A percentile compares a stretch with the other conserved stretches of the same genome.
Conservation (phyloP, 2,888 invertebrate species). For the Lasioglossum leucozonium region DNA sequence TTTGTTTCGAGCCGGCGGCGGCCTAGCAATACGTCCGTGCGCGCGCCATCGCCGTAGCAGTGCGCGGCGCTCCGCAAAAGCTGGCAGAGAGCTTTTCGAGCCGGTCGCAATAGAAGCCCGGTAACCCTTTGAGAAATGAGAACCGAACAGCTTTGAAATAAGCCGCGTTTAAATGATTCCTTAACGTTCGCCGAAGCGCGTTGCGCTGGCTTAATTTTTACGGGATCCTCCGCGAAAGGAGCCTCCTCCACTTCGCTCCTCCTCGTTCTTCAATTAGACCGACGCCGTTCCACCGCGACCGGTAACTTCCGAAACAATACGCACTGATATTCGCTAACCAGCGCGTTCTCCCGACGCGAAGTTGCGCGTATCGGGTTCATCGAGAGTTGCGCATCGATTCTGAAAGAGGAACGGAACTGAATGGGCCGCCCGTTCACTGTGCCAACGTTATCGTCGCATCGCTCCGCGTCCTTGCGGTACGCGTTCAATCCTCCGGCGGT, state of each 20-base stretch:
- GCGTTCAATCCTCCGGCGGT: not conserved
- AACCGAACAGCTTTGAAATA: conserved; percentile 16
- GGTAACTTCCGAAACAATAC: not conserved
- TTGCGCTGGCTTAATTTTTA: conserved; percentile 14
- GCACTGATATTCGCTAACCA: not conserved
- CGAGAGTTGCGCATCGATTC: not conserved
- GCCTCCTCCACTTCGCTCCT: too few species aligned
- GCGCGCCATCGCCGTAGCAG: not conserved
- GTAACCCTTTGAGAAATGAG: conserved; percentile 34
- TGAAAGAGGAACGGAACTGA: not conserved
- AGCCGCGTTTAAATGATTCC: conserved; percentile 38
- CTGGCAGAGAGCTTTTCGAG: conserved; percentile 31
- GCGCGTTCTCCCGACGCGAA: not conserved
- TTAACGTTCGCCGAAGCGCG: conserved; percentile 19
- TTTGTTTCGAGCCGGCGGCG: conserved; percentile 45
- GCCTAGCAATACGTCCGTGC: conserved; percentile 28
- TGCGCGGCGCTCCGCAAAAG: too few species aligned
- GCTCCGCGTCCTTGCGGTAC: not conserved
- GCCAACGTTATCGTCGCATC: conserved; percentile 1
- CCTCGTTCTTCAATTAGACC: too few species aligned
- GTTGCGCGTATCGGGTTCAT: not conserved
- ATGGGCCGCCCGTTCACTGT: not conserved
- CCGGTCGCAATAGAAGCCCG: conserved; percentile 1
- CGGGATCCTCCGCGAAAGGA: not conserved
- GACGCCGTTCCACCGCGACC: too few species aligned